phyloP scores from a whole-genome alignment of 1,140 invertebrate species.

The Drosophila santomea region DNA sequence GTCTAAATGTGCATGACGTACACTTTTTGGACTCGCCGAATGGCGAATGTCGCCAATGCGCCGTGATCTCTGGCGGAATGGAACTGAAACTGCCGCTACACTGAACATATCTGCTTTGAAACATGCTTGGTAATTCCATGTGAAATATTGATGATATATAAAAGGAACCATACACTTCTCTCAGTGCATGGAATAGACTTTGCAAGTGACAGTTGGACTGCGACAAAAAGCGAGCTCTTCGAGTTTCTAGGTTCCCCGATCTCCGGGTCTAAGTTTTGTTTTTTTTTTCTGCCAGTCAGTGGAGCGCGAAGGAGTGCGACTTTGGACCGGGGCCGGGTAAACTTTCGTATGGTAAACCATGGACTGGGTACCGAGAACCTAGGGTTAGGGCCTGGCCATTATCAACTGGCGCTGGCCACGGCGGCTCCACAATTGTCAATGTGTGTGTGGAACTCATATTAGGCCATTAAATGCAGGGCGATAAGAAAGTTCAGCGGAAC shows the following conservation, averaged over 20 bases:
- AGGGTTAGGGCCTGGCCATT: slow-evolving; percentile 19
- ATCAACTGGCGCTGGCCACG: slow-evolving; percentile 26
- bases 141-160: too few relatives aligned
- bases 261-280: slow-evolving; percentile 9
- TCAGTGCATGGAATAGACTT: slow-evolving; percentile 6
- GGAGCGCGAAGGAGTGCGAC: slow-evolving; percentile 62
- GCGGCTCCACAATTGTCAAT: slow-evolving; percentile 26
- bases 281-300: slow-evolving; percentile 63
- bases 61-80: slow-evolving; percentile 61
- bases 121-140: too few relatives aligned
- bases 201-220: slow-evolving; percentile 41
- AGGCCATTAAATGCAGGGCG: slow-evolving; percentile 78
- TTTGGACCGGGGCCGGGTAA: slow-evolving; percentile 15
- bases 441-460: slow-evolving; percentile 65
- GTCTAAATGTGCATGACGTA: slow-evolving; percentile 79
- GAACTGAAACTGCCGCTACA: slow-evolving; percentile 39
- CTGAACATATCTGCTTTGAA: not conserved
- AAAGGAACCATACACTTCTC: not conserved
- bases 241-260: slow-evolving; percentile 5
- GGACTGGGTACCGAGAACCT: slow-evolving; percentile 2
- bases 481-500: slow-evolving; percentile 83
- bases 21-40: slow-evolving; percentile 70
- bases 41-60: slow-evolving; percentile 62
- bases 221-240: slow-evolving; percentile 27
- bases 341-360: slow-evolving; percentile 12